Conservation (phyloP, 2,113 vertebrate species). For the Rana temporaria region DNA sequence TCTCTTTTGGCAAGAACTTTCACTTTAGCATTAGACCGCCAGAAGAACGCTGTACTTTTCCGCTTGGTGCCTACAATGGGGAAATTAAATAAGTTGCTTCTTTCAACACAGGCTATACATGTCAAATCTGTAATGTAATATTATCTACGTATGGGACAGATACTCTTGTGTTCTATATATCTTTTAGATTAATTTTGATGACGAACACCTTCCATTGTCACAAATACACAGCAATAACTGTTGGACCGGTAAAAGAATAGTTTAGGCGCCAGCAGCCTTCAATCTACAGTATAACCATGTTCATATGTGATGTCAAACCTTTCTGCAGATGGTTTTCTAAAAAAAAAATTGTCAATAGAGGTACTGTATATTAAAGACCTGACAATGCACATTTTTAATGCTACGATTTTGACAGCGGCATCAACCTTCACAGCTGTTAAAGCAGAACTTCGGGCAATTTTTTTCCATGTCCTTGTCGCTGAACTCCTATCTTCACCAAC, state of each 20-base stretch:
- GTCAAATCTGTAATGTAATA: neutral
- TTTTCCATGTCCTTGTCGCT: no score
- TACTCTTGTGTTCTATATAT: neutral
- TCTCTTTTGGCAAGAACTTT: constrained; percentile 28
- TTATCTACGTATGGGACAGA: neutral
- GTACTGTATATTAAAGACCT: no score
- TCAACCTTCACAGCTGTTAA: no score
- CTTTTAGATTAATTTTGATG: constrained; percentile 18
- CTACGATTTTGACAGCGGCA: no score
- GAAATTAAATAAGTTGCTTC: constrained; percentile 9
- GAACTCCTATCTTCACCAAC: no score
- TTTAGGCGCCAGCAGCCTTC: no score
- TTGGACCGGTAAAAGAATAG: no score
- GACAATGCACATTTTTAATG: no score
- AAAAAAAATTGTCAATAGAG: no score
- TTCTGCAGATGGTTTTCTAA: no score
- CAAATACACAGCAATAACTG: no score
- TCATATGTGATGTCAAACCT: neutral
- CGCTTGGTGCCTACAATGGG: neutral
- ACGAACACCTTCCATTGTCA: neutral
- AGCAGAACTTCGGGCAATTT: no score
- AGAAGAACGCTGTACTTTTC: constrained; percentile 14
- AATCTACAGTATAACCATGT: neutral
- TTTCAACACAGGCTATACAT: constrained; percentile 33
- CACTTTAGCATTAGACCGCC: constrained; percentile 13